These are phyloP conservation scores for Anseranas semipalmata DNA, from an alignment of 2,113 vertebrate genomes.

Conservation along the genomic window DNA sequence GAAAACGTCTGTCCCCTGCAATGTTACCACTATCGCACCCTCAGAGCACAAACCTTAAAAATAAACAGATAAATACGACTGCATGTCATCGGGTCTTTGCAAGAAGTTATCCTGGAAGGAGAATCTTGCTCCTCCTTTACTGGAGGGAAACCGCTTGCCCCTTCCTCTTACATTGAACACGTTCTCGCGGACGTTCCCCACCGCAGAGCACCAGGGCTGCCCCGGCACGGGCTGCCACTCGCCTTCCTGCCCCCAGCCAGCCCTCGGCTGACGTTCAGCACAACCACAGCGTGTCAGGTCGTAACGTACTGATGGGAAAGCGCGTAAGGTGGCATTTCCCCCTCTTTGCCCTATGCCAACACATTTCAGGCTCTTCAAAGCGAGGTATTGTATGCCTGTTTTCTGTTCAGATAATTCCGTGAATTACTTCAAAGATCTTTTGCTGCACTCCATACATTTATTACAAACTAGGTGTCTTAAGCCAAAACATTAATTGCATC, in stretches of 20 bases:
- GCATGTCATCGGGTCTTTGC: not conserved
- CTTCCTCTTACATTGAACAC: fast-evolving
- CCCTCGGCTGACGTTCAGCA: fast-evolving
- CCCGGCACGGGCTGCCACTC: not conserved
- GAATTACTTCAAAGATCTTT: not conserved
- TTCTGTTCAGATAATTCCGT: not conserved
- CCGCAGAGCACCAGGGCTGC: not conserved
- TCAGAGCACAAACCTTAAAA: not conserved
- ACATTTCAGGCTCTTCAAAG: not conserved
- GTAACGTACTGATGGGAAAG: fast-evolving
- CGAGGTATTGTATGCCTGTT: fast-evolving
- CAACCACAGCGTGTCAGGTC: fast-evolving
- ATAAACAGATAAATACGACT: not conserved
- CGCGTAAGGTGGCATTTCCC: not conserved
- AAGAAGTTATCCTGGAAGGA: not conserved
- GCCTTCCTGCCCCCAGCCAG: not conserved
- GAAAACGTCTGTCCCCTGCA: not conserved
- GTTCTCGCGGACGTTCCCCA: fast-evolving
- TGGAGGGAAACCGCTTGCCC: not conserved
- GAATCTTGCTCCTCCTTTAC: not conserved
- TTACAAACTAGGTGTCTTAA: conserved; percentile 15
- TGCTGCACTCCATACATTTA: conserved; percentile 13
- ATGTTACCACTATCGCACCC: not conserved
- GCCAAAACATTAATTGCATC: conserved; percentile 73
- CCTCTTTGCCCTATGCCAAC: not conserved